Evolutionary conservation across 1,140 invertebrate genomes (phyloP), one percentile per base, ranked within the genome.

Genomic region (Episyrphus balteatus): DNA sequence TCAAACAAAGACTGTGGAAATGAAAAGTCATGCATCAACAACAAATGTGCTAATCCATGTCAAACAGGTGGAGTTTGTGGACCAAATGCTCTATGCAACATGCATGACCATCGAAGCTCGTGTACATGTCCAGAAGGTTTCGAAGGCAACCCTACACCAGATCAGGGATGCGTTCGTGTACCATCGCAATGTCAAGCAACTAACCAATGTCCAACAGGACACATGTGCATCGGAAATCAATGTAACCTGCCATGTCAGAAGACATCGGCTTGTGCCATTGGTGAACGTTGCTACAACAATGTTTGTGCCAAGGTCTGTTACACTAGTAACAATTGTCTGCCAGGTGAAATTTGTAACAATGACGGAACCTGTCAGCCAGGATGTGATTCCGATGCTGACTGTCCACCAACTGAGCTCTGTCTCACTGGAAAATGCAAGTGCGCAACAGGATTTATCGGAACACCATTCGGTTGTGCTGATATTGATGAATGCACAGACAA

Each of bases 241-340:
- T 92, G 88, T 56, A 80, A 83, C 58, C 75, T 85, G 11, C 78
- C 82, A 14, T 92, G 89, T 59, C 70, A 73, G 51, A 79, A 81
- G 42, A 79, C 78, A 39, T 71, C 67, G 5, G 71, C 79, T 39
- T 92, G 88, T 63, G 88, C 86, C 1, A 74, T 83, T 15, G 89
- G 89, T 12, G 89, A 93, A 70, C 78, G 83, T 41, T 93, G 89
- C 55, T 75, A 77, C 43, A 80, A 84, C 47, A 83, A 79, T 50
- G 75, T 83, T 26, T 93, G 88, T 54, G 73, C 82, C 13, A 91
- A 89, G 72, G 76, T 92, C 30, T 94, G 91, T 61, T 89, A 89
- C 57, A 80, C 83, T 5, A 89, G 90, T 58, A 85, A 83, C 55
- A 93, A 92, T 57, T 94, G 91, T 54, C 71, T 90, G 48, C 81